Base-by-base conservation (phyloP, 2,797 vertebrate genomes). In the Moxostoma hubbsi region DNA sequence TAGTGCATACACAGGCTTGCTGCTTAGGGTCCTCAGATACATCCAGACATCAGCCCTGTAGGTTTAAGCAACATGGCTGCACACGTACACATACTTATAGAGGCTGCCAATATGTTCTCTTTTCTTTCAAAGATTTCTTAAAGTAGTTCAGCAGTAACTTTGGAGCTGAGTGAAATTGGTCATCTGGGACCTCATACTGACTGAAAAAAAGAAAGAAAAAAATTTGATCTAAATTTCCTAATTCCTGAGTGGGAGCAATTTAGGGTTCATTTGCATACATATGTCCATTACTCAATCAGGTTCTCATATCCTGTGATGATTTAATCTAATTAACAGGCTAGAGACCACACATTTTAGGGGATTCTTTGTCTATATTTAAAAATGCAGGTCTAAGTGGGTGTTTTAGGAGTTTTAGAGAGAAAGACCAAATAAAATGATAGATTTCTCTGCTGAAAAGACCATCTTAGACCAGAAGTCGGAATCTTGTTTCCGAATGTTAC, bases 61-160 rank as follows among this genome's bases (percentile, higher is more conserved):
- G 36, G 61, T 63, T 64, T 64, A 64, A 36, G 36, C 36, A 36
- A 18, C 13, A 16, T n/a, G 13, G n/a, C 1, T 58, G 47, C 6
- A 16, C 7, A 50, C 9, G 18, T 5, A 57, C 49, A 63, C 9
- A 55, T 10, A 74, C 46, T n/a, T 36, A 36, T 36, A 12, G 13
- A 24, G 6, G 6, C 24, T 45, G 43, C 43, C 47, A 51, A 2
- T 61, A 54, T 6, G 50, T 15, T 16, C 15, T 43, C n/a, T 66
- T 51, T 54, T 12, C 67, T 73, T 73, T 66, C 9, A 59, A 50
- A 57, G 62, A 62, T 55, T 18, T 75, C 46, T 66, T 66, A 63
- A 83, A 83, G 82, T 83, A 83, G 82, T 76, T 83, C 77, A 80
- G 16, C 59, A 13, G 65, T 36, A 71, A 75, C 46, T 66, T 69